Evolutionary conservation across 2,797 vertebrate species (phyloP), one percentile per base, ranked within the genome.

Genomic region (Xenopus petersii): DNA sequence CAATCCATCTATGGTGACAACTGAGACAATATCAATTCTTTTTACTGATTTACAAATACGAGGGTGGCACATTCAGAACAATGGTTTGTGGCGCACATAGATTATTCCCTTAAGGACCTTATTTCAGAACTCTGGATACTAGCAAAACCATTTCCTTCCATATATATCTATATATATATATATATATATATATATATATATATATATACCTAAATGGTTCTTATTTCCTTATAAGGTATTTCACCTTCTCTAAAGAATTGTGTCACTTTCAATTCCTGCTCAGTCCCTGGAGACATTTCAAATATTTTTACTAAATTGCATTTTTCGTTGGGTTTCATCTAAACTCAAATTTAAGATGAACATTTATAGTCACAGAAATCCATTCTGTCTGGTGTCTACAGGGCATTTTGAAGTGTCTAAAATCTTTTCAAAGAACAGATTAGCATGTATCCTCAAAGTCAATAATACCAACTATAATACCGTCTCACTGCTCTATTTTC

Each of bases 371-470:
- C 49, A 59, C 15, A 80, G 64, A 82, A 82, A 86, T 84, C 87
- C 86, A 72, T 76, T 84, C 84, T 82, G 79, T 81, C 60, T 86
- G 79, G 77, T 84, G 71, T 86, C 87, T 88, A 83, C 70, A 81
- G 82, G 83, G 85, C 87, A 80, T 88, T 90, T 85, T 83, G 86
- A 90, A 90, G 84, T 81, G 79, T 86, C 87, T 89, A 82, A 88
- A 88, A 81, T 83, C 82, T 88, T 81, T 87, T 87, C 87, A 91
- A 90, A 88, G 84, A 89, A 82, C 85, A 89, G 89, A 92, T 93
- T 93, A 92, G 86, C 88, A 90, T 92, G 88, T 89, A 92, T 86
- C 87, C 86, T 86, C 83, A 91, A 91, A 91, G 88, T 91, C 91
- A 86, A 79, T 79, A 79, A 74, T 63, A 74, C 60, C 48, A 85